A percentile compares a stretch with the other conserved stretches of the same genome.
Conservation (phyloP, 37 sponge, comb jelly and placozoan genomes). For the Dysidea cf. avara region DNA sequence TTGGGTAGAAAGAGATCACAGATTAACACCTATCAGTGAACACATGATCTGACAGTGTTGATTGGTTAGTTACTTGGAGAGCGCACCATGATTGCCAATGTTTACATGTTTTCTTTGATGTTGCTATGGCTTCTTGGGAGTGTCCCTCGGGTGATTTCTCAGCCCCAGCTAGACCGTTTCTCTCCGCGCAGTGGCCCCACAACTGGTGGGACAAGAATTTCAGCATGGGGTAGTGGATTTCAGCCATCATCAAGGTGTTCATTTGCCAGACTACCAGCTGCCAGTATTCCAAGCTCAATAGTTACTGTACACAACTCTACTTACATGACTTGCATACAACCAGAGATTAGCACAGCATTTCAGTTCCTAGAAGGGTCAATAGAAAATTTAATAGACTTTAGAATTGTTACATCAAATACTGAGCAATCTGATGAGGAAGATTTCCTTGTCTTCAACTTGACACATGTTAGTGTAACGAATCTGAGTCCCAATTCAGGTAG, state of each 20-base stretch:
- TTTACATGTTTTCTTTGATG: no score
- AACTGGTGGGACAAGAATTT: constrained; percentile 42
- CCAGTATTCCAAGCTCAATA: neutral
- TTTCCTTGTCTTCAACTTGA: constrained; percentile 46
- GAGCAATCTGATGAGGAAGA: constrained; percentile 2
- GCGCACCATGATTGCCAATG: no score
- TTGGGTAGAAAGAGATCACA: no score
- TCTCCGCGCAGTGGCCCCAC: constrained; percentile 26
- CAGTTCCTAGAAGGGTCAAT: neutral
- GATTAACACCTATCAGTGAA: no score
- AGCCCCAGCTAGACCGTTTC: no score
- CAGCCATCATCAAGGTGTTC: constrained; percentile 17
- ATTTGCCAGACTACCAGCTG: neutral
- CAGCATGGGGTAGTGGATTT: constrained; percentile 43
- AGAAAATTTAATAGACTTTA: neutral
- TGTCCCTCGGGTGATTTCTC: no score
- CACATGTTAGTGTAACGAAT: constrained; percentile 13
- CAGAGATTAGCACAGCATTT: constrained; percentile 1
- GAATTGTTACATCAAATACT: neutral
- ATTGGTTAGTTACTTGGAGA: no score
- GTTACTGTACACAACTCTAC: constrained; percentile 12
- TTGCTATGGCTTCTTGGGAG: no score
- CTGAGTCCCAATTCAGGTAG: constrained; percentile 48
- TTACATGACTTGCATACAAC: constrained; percentile 29
- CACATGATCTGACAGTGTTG: no score